These are phyloP conservation scores for Drosophila subpulchrella DNA, from an alignment of 1,140 invertebrate genomes.

Conservation along the genomic window DNA sequence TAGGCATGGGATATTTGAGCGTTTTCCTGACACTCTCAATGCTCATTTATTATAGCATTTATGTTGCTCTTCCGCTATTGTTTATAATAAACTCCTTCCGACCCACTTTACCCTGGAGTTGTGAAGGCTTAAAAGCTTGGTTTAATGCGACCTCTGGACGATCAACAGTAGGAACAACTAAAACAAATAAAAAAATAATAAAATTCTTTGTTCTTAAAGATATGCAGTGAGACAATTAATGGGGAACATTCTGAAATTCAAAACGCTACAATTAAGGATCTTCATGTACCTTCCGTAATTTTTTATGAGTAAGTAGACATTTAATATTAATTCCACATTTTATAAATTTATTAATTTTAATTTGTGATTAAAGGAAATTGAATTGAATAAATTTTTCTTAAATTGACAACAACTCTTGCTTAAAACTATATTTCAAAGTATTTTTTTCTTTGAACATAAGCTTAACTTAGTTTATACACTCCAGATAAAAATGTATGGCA, in stretches of 20 bases:
- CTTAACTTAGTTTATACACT: too few species aligned
- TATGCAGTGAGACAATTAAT: conserved; percentile 28
- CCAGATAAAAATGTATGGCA: too few species aligned
- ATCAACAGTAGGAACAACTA: conserved; percentile 23
- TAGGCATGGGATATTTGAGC: conserved; percentile 77
- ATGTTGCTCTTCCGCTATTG: conserved; percentile 65
- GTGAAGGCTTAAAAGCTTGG: conserved; percentile 50
- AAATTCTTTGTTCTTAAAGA: neutral
- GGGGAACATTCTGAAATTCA: neutral
- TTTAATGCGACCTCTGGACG: neutral
- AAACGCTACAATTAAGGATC: neutral
- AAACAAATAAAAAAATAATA: neutral
- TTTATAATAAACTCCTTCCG: conserved; percentile 61
- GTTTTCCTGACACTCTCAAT: conserved; percentile 46
- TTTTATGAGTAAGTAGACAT: conserved; percentile 55
- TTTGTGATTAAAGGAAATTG: too few species aligned
- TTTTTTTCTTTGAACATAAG: too few species aligned
- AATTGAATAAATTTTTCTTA: too few species aligned
- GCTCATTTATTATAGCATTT: conserved; percentile 63
- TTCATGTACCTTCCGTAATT: conserved; percentile 66
- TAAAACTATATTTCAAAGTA: too few species aligned
- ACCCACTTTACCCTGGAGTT: conserved; percentile 75
- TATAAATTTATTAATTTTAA: too few species aligned
- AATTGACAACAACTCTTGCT: too few species aligned
- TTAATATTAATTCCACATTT: neutral